Base-by-base conservation (phyloP, 2,797 vertebrate genomes). In the Siniperca obscura region DNA sequence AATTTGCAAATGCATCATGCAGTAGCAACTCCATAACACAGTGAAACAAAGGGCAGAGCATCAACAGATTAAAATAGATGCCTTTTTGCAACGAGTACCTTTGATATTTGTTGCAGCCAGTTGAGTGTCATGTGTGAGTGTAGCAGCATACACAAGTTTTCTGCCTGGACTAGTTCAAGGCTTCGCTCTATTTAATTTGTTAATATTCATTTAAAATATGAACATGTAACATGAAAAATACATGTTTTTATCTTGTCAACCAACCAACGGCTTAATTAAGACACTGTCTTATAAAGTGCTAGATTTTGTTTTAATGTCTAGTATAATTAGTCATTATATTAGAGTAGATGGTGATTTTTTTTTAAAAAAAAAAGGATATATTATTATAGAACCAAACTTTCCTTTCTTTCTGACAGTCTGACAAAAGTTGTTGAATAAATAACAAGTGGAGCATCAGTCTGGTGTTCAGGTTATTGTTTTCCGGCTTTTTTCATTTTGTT, bases 401-500 rank as follows among this genome's bases (percentile, higher is more conserved):
- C 10, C 40, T 56, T 64, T 59, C 13, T 44, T 7, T 71, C 42
- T 38, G 25, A 76, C 27, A 52, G 70, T 56, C 9, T 55, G 38
- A 74, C 34, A 40, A 44, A 61, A 60, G 70, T 8, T 8, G 14
- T 71, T 38, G 71, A 52, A 56, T 77, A 70, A 84, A 87, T 62
- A 65, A 70, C 40, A 64, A 59, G n/a, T 1, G 4, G 16, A 62
- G 61, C 59, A 36, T 75, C 53, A 57, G 11, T 73, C 59, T 25
- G 70, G 17, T 53, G n/a, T 65, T 70, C 74, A 74, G 61, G 46
- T 73, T 78, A 77, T 73, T 74, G 73, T 66, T 66, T 85, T 56
- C n/a, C 59, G 62, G 13, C 42, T 68, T 38, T 61, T 81, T 78
- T 65, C 46, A 17, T 27, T 68, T 69, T 66, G 72, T 80, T 67